These are phyloP conservation scores for Urocynchramus pylzowi DNA, from an alignment of 2,113 vertebrate genomes.

Conservation along the genomic window DNA sequence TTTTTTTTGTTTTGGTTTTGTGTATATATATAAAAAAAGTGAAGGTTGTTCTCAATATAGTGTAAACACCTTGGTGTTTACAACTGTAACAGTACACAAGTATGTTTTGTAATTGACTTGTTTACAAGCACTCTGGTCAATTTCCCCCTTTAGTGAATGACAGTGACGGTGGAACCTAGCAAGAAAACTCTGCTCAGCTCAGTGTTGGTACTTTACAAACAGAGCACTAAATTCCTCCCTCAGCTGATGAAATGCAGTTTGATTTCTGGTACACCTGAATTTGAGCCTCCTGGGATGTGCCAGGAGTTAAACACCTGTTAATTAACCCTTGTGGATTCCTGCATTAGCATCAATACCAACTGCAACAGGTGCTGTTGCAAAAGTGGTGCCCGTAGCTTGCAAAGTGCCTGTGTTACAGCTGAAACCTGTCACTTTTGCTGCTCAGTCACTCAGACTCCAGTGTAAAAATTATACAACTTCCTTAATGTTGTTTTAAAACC, in stretches of 20 bases:
- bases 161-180: accelerated
- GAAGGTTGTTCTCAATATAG: background rate
- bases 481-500: conserved; percentile 44
- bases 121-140: background rate
- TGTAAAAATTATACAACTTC: conserved; percentile 58
- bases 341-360: accelerated
- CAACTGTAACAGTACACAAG: background rate
- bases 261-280: background rate
- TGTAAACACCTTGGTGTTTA: background rate
- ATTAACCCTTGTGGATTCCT: background rate
- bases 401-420: background rate
- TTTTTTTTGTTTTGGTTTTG: accelerated
- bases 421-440: background rate
- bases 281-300: background rate
- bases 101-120: background rate
- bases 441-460: background rate
- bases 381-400: background rate
- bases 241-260: background rate
- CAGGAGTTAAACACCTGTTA: background rate
- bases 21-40: background rate
- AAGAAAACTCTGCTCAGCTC: background rate
- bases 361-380: background rate
- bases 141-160: background rate
- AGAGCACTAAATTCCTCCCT: background rate
- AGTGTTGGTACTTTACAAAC: background rate